A percentile compares a stretch with the other conserved stretches of the same genome.
phyloP scores from a whole-genome alignment of 1,140 invertebrate genomes.

The Piezodorus guildinii region DNA sequence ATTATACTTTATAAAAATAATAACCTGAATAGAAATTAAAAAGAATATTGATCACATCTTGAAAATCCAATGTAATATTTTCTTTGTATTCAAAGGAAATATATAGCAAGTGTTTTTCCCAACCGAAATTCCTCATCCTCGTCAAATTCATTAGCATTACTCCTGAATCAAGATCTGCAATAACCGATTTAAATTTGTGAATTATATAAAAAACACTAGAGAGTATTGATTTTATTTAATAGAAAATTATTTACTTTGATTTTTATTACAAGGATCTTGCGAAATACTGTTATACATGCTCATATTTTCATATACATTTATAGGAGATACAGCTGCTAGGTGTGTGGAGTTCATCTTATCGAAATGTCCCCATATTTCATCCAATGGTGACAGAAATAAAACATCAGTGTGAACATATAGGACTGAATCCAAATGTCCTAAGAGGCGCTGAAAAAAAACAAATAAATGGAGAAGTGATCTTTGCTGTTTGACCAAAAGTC shows the following conservation, averaged over 20 bases:
- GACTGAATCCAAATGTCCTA: slow-evolving; percentile 69
- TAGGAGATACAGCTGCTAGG: slow-evolving; percentile 73
- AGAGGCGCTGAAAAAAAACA: slow-evolving; percentile 50
- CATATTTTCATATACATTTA: slow-evolving; percentile 80
- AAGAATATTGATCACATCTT: slow-evolving; percentile 93
- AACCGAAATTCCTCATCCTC: slow-evolving; percentile 71
- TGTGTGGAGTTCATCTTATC: slow-evolving; percentile 72
- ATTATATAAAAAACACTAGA: background rate
- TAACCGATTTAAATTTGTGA: background rate
- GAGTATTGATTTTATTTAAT: background rate
- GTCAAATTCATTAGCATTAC: slow-evolving; percentile 97
- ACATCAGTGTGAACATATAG: slow-evolving; percentile 92
- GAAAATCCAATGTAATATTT: slow-evolving; percentile 92
- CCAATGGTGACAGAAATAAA: slow-evolving; percentile 69
- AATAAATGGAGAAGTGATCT: too few relatives aligned
- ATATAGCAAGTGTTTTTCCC: slow-evolving; percentile 69
- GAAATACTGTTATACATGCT: slow-evolving; percentile 96
- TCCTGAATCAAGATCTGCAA: slow-evolving; percentile 81
- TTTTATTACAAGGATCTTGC: slow-evolving; percentile 85
- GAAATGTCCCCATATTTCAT: slow-evolving; percentile 74
- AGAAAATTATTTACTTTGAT: slow-evolving; percentile 46
- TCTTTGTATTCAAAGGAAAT: slow-evolving; percentile 75
- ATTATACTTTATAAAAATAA: slow-evolving; percentile 3
- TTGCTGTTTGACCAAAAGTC: too few relatives aligned
- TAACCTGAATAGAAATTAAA: slow-evolving; percentile 77